Evolutionary conservation across 1,140 invertebrate genomes (phyloP), one percentile per base, ranked within the genome.

Genomic region (Vanessa tameamea): DNA sequence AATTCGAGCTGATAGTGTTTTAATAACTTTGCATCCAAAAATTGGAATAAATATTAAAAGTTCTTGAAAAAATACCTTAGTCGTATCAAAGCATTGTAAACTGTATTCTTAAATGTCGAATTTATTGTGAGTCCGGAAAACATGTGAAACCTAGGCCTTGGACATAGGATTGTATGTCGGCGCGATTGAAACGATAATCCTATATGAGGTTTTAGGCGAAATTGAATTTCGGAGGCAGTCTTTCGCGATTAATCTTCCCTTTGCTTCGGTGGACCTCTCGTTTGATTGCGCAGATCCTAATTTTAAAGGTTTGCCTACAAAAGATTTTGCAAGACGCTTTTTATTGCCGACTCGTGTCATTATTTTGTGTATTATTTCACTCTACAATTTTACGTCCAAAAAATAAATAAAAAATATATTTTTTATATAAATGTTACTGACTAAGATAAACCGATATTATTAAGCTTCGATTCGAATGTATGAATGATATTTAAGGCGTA

Each of bases 231-330:
- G 26, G 48, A 69, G 57, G 55, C 37, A 67, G 65, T 59, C 51
- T 57, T 61, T 69, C 53, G 55, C 53, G 53, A 57, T 69, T 69
- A 69, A 69, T 69, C 66, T 69, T 69, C 37, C 16, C 55, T 69
- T 59, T 53, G 53, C 51, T 26, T 59, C 66, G 26, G 53, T 31
- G 47, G 51, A 53, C 66, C 37, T 55, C 43, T 59, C 66, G 53
- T 55, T 69, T 69, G 51, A 59, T 55, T 69, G 53, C 51, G 37
- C 66, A 69, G 31, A 15, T 69, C 16, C 66, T 59, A 59, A 57
- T 69, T 69, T 69, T 57, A 57, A 57, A 69, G 66, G 66, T 69
- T 69, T 67, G 37, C 53, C 53, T 47, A 57, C 37, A 55, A 67
- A 67, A 67, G 37, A 68, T 57, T 57, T 57, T 57, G 47, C 50